These are phyloP conservation scores for Deroplatys truncata DNA, from an alignment of 2,888 invertebrate genomes.

Conservation along the genomic window DNA sequence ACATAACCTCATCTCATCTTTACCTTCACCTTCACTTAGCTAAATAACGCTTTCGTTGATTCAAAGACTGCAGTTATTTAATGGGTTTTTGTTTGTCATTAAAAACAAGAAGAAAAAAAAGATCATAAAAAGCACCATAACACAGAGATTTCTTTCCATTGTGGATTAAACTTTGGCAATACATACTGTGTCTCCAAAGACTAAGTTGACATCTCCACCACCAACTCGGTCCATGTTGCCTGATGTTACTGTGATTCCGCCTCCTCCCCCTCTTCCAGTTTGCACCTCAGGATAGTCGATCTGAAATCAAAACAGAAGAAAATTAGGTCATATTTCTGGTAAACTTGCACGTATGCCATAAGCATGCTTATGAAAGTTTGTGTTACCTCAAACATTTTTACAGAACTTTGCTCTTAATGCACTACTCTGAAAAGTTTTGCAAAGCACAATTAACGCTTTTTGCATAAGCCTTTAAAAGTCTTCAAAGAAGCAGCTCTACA, in stretches of 20 bases:
- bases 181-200: slow-evolving; percentile 49
- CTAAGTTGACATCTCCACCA: slow-evolving; percentile 45
- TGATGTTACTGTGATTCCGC: slow-evolving; percentile 39
- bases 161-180: neutral
- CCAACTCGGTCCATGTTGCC: slow-evolving; percentile 45
- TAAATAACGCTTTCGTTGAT: neutral
- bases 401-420: too few species aligned
- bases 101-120: too few species aligned
- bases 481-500: neutral
- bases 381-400: too few species aligned
- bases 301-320: slow-evolving; percentile 46
- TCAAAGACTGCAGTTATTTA: neutral
- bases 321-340: too few species aligned
- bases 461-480: too few species aligned
- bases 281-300: slow-evolving; percentile 62
- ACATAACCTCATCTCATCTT: neutral
- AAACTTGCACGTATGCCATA: too few species aligned
- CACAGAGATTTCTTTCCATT: too few species aligned
- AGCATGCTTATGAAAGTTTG: too few species aligned
- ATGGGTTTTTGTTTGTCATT: neutral
- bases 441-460: neutral
- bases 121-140: neutral
- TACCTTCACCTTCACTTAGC: neutral
- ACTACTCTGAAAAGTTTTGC: too few species aligned
- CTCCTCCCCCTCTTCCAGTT: slow-evolving; percentile 40